phyloP scores from a whole-genome alignment of 2,797 vertebrate genomes.

The Trachurus trachurus region DNA sequence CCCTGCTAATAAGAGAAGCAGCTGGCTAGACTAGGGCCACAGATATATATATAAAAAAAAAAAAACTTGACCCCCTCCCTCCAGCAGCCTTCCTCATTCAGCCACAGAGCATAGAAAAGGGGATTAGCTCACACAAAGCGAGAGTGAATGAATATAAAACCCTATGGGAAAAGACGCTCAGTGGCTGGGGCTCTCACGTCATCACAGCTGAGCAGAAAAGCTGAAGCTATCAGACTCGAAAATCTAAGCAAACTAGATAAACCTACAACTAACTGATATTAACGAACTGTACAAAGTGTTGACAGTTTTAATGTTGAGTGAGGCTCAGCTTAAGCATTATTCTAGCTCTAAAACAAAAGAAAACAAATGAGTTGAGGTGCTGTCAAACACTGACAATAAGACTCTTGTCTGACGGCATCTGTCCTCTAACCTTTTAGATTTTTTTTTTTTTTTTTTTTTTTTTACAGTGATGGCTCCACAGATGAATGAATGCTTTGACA shows the following conservation, averaged over 20 bases:
- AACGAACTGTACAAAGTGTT: not conserved
- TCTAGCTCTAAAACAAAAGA: not conserved
- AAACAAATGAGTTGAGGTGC: not conserved
- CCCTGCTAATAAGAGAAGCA: constrained; percentile 48
- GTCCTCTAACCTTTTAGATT: too few relatives aligned
- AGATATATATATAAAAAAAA: not conserved
- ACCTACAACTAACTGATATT: constrained; percentile 8
- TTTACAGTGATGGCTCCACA: not conserved
- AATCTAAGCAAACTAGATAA: constrained; percentile 18
- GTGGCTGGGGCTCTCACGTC: constrained; percentile 44
- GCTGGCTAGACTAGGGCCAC: constrained; percentile 49
- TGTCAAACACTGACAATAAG: not conserved
- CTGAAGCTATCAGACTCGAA: constrained; percentile 30
- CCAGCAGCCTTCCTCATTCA: constrained; percentile 65
- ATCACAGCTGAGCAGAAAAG: constrained; percentile 33
- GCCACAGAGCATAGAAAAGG: constrained; percentile 65
- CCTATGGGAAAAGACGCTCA: constrained; percentile 60
- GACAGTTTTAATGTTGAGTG: not conserved
- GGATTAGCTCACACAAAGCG: constrained; percentile 78
- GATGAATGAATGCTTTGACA: not conserved
- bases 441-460: not conserved
- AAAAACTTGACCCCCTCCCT: constrained; percentile 24
- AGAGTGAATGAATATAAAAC: constrained; percentile 65
- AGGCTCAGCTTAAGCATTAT: not conserved
- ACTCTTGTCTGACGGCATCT: not conserved